Evolutionary conservation across 30 jellyfish, hydroid and myxozoan species (phyloP), one percentile per base, ranked within the genome.

Genomic region (Hydractinia symbiolongicarpus): DNA sequence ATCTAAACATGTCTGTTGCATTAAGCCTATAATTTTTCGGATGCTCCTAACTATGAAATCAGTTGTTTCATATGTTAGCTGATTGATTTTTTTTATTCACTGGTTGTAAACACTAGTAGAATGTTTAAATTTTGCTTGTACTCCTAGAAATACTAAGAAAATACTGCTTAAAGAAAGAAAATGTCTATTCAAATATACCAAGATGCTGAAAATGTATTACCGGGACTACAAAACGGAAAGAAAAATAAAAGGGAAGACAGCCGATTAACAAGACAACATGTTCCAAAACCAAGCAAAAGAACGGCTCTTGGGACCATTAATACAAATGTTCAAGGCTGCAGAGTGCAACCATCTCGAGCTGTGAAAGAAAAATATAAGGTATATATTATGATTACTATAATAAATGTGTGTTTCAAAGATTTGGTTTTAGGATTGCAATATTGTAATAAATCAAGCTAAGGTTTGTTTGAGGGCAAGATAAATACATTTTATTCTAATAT

Each of bases 301-400:
- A 92, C 88, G 16, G 96, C 96, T 9, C 84, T 89, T n/a, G 96
- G 96, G 60, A 89, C 83, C 14, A 89, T 89, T 13, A 89, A 81
- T 30, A 71, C 40, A 4, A 86, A 91, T 79, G 75, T 51, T 55
- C 88, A 86, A 6, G 93, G 76, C n/a, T 71, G 88, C 21, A 83
- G 98, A 61, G 84, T 73, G n/a, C 98, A 92, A 79, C 98, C 98
- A 19, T 82, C 88, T 53, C 90, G 98, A n/a, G 90, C 89, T n/a
- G 97, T 96, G 58, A 91, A 91, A 67, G 87, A 53, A 11, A 79
- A 79, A 55, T 73, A 15, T 53, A 64, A 79, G 44, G 86, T 57
- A 57, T 50, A 79, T 5, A 30, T 30, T 30, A 30, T 30, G 44
- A 30, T 30, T 30, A 30, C 55, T 6, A 66, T 60, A 60, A 66